A percentile compares a stretch with the other conserved stretches of the same genome.
phyloP scores from a whole-genome alignment of 2,113 vertebrate species.

The Eudorcas thomsonii region DNA sequence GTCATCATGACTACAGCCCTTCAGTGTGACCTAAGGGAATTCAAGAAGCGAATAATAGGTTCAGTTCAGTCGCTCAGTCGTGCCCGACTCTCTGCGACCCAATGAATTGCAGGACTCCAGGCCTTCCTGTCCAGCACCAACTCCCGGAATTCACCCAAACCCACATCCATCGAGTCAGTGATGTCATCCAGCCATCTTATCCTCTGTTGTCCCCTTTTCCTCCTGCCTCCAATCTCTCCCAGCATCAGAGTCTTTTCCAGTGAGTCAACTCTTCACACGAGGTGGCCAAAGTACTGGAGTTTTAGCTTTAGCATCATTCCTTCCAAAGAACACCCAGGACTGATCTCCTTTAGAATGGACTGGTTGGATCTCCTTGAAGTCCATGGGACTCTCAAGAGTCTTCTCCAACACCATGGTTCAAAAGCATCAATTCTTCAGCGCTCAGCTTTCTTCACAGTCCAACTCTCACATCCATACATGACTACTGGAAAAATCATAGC shows the following conservation, averaged over 20 bases:
- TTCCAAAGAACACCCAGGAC: no score
- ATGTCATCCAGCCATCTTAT: not conserved
- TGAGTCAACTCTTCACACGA: not conserved
- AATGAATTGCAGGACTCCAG: not conserved
- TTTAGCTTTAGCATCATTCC: not conserved
- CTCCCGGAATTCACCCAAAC: not conserved
- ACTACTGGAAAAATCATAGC: not conserved
- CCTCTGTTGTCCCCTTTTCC: not conserved
- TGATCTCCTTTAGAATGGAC: not conserved
- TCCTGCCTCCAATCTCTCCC: not conserved
- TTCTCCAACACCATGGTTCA: not conserved
- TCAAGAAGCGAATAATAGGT: not conserved
- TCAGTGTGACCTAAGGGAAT: not conserved
- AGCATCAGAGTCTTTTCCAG: not conserved
- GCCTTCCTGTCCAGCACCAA: not conserved
- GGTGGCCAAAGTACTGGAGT: not conserved
- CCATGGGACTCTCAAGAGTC: not conserved
- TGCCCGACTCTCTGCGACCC: not conserved
- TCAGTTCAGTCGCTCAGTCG: not conserved
- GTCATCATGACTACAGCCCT: not conserved
- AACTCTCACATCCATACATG: not conserved
- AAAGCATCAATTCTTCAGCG: not conserved
- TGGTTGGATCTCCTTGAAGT: not conserved
- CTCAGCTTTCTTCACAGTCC: not conserved
- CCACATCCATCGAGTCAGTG: not conserved